Evolutionary conservation across 92 coral and sea anemone genomes (phyloP).

Genomic region (Phenganax marumi): DNA sequence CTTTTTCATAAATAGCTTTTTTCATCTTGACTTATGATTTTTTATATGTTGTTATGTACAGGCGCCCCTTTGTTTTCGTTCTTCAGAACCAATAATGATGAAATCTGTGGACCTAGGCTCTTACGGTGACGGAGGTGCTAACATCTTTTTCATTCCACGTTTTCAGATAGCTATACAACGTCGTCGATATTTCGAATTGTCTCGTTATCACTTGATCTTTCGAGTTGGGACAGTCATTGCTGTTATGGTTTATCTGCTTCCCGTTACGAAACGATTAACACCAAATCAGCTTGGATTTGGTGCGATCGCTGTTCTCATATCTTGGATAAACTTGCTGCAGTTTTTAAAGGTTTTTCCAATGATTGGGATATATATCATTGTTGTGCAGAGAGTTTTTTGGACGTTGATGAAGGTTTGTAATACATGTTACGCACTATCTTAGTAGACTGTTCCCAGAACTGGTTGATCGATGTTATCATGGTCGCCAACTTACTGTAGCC

Average conservation of each 20-base stretch:
- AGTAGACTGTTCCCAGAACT: background rate
- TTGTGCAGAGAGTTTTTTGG: background rate
- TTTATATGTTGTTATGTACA: too few relatives aligned
- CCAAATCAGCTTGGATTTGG: background rate
- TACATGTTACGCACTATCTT: background rate
- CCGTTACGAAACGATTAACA: background rate
- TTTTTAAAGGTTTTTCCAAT: slow-evolving; percentile 8
- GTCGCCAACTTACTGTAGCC: too few relatives aligned
- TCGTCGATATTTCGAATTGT: background rate
- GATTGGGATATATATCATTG: slow-evolving; percentile 11
- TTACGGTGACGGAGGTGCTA: too few relatives aligned
- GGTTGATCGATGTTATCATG: background rate
- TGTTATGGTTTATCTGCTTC: slow-evolving; percentile 11
- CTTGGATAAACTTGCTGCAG: slow-evolving; percentile 10
- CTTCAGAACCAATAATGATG: too few relatives aligned
- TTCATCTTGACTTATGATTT: too few relatives aligned
- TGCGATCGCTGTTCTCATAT: background rate
- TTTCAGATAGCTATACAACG: slow-evolving; percentile 1
- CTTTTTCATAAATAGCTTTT: too few relatives aligned
- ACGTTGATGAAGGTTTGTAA: slow-evolving; percentile 19
- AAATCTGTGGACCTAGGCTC: too few relatives aligned
- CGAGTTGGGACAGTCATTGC: background rate
- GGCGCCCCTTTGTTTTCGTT: too few relatives aligned
- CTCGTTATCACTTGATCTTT: background rate
- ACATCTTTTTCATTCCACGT: background rate